phyloP scores from a whole-genome alignment of 2,888 invertebrate species.

The Agapetus fuscipes region DNA sequence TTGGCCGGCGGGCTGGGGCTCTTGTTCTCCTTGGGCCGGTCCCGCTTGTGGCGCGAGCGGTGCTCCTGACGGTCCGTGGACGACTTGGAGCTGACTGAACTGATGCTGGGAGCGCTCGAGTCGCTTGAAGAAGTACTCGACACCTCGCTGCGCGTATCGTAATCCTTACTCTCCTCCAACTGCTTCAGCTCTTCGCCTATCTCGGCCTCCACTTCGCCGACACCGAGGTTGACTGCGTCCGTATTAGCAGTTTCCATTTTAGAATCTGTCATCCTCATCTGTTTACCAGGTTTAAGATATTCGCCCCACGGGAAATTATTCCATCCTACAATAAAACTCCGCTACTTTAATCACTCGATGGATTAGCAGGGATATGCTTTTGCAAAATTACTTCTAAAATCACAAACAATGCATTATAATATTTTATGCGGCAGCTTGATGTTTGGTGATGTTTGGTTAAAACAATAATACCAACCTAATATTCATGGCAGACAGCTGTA shows the following conservation, averaged over 20 bases:
- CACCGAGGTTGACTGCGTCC: slow-evolving; percentile 55
- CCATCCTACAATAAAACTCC: not conserved
- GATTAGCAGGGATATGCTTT: no score
- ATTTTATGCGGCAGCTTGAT: slow-evolving; percentile 15
- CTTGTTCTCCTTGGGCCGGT: slow-evolving; percentile 18
- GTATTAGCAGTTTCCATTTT: slow-evolving; percentile 43
- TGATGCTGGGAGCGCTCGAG: slow-evolving; percentile 66
- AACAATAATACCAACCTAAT: slow-evolving; percentile 8
- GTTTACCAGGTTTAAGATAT: no score
- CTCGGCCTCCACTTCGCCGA: slow-evolving; percentile 59
- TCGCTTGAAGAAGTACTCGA: slow-evolving; percentile 69
- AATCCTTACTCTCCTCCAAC: slow-evolving; percentile 57
- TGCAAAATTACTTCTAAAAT: not conserved
- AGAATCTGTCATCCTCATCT: slow-evolving; percentile 24
- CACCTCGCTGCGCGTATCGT: slow-evolving; percentile 82
- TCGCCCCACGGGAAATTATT: slow-evolving; percentile 4
- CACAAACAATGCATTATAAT: slow-evolving; percentile 6
- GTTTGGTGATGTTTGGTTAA: slow-evolving; percentile 17
- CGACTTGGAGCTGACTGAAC: slow-evolving; percentile 66
- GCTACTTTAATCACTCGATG: not conserved
- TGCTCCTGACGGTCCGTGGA: slow-evolving; percentile 45
- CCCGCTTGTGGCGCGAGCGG: slow-evolving; percentile 49
- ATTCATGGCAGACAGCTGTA: not conserved
- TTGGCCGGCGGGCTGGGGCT: slow-evolving; percentile 29
- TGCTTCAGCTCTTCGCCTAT: slow-evolving; percentile 74